Conservation (phyloP, 2,113 vertebrate genomes). For the Notiomystis cincta region DNA sequence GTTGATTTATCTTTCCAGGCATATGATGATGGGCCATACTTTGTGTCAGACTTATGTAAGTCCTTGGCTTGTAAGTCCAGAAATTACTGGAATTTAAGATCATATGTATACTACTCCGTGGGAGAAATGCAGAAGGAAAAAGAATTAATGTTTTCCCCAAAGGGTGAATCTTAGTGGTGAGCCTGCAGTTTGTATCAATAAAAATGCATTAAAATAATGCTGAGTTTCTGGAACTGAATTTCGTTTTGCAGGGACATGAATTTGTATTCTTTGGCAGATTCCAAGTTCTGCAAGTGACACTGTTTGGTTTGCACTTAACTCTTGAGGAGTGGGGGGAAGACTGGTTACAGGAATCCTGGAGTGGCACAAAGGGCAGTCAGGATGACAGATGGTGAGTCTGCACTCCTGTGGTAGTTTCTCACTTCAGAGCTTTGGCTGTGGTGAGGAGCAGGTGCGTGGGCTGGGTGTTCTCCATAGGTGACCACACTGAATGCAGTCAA, state of each 20-base stretch:
- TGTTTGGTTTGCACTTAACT: neutral
- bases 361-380: neutral
- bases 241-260: neutral
- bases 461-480: neutral
- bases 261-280: neutral
- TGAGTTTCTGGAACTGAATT: neutral
- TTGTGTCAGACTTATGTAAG: neutral
- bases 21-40: neutral
- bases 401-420: neutral
- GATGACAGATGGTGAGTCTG: neutral
- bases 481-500: neutral
- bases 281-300: neutral
- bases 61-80: neutral
- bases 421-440: neutral
- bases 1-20: neutral
- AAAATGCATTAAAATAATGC: neutral
- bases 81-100: neutral
- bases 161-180: neutral
- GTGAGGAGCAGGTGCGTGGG: neutral
- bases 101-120: neutral
- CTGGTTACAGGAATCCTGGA: neutral
- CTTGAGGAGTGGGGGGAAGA: neutral
- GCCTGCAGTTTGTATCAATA: neutral
- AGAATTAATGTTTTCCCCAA: neutral
- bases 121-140: neutral